A percentile compares a stretch with the other conserved stretches of the same genome.
These are phyloP conservation scores for Nymphalis polychloros DNA, from an alignment of 2,888 invertebrate genomes.

Conservation along the genomic window DNA sequence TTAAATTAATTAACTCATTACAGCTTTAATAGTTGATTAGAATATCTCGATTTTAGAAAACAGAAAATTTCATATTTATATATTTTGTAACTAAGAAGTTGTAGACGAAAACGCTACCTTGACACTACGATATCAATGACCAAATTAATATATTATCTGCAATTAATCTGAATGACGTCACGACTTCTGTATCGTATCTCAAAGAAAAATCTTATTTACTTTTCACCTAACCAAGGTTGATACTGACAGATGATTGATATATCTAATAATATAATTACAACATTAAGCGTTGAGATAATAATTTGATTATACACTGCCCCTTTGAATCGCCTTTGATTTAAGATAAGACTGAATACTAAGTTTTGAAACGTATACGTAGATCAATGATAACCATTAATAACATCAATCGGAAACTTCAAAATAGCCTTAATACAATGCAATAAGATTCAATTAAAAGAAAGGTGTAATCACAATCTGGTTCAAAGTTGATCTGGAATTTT, in stretches of 20 bases:
- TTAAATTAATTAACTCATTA: too few relatives aligned
- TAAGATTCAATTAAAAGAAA: constrained; percentile 17
- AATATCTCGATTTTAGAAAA: too few relatives aligned
- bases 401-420: neutral
- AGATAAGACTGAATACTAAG: constrained; percentile 20
- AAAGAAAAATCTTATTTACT: constrained; percentile 32
- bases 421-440: neutral
- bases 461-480: neutral
- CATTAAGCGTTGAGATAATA: constrained; percentile 27
- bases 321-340: constrained; percentile 23
- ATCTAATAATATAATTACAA: constrained; percentile 32
- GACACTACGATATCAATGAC: neutral
- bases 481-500: constrained; percentile 7
- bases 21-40: too few relatives aligned
- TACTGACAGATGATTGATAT: constrained; percentile 37
- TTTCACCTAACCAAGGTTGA: constrained; percentile 33
- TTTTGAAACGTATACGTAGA: constrained; percentile 17
- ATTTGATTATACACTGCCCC: constrained; percentile 19
- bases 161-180: constrained; percentile 19
- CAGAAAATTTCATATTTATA: too few relatives aligned
- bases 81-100: too few relatives aligned
- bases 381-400: constrained; percentile 26
- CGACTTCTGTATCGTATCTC: constrained; percentile 15
- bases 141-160: constrained; percentile 1
- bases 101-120: neutral